A percentile compares a stretch with the other conserved stretches of the same genome.
These are phyloP conservation scores for Hyperoodon ampullatus DNA, from an alignment of 2,113 vertebrate species.

Conservation along the genomic window DNA sequence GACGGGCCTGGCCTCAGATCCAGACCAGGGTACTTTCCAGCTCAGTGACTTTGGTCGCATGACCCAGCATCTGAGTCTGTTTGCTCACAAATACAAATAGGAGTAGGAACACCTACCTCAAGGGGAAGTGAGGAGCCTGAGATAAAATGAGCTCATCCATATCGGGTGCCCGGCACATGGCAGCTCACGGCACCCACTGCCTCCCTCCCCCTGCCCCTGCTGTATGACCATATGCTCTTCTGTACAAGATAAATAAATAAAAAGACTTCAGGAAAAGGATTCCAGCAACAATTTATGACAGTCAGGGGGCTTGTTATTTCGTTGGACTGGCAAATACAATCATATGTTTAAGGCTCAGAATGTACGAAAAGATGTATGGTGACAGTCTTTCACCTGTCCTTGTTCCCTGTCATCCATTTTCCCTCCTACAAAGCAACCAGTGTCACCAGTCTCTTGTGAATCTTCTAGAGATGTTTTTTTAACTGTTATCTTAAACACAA, in stretches of 20 bases:
- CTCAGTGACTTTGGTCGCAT: neutral
- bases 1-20: neutral
- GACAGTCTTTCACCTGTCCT: neutral
- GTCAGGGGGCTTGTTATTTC: neutral
- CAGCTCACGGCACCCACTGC: neutral
- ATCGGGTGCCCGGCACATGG: neutral
- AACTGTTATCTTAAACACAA: neutral
- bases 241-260: neutral
- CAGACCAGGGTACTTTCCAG: neutral
- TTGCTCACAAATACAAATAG: neutral
- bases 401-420: neutral
- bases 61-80: neutral
- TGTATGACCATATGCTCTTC: neutral
- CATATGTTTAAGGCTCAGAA: neutral
- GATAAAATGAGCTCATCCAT: fast-evolving
- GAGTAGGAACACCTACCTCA: neutral
- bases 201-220: neutral
- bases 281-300: neutral
- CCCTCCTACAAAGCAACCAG: neutral
- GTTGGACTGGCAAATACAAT: neutral
- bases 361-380: neutral
- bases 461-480: neutral
- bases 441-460: neutral
- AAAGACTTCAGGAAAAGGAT: neutral
- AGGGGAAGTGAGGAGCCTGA: neutral